Conservation (phyloP, 2,113 vertebrate genomes). For the Malurus melanocephalus region DNA sequence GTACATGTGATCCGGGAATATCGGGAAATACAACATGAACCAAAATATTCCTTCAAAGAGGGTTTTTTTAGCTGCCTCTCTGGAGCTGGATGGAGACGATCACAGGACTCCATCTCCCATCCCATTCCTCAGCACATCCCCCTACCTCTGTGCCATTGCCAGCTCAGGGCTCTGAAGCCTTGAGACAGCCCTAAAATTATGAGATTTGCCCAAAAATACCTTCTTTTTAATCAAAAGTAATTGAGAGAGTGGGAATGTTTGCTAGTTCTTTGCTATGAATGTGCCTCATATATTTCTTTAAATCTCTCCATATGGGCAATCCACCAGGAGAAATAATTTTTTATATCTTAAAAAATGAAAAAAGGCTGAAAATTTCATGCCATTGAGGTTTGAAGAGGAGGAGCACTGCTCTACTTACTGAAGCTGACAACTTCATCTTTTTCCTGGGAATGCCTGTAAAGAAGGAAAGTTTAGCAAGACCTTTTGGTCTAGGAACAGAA, state of each 20-base stretch:
- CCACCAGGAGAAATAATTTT: constrained; percentile 16
- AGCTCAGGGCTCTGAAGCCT: neutral
- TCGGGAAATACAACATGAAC: neutral
- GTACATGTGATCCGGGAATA: neutral
- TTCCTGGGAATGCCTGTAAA: neutral
- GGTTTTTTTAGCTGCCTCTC: neutral
- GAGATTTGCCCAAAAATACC: neutral
- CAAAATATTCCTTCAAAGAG: constrained; percentile 20
- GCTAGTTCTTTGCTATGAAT: neutral
- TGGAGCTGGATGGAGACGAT: neutral
- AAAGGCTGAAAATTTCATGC: neutral
- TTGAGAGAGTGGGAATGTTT: constrained; percentile 21
- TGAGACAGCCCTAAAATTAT: neutral
- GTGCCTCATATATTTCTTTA: neutral
- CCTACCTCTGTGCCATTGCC: neutral
- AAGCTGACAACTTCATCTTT: neutral
- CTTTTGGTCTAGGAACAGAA: neutral
- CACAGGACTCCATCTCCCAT: neutral
- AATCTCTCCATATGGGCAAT: constrained; percentile 7
- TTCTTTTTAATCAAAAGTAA: constrained; percentile 17
- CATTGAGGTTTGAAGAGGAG: neutral
- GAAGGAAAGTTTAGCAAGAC: neutral
- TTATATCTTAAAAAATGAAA: constrained; percentile 20
- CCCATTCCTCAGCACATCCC: neutral
- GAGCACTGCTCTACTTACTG: neutral